phyloP scores from a whole-genome alignment of 2,888 invertebrate genomes.

The Ichneumon xanthorius region DNA sequence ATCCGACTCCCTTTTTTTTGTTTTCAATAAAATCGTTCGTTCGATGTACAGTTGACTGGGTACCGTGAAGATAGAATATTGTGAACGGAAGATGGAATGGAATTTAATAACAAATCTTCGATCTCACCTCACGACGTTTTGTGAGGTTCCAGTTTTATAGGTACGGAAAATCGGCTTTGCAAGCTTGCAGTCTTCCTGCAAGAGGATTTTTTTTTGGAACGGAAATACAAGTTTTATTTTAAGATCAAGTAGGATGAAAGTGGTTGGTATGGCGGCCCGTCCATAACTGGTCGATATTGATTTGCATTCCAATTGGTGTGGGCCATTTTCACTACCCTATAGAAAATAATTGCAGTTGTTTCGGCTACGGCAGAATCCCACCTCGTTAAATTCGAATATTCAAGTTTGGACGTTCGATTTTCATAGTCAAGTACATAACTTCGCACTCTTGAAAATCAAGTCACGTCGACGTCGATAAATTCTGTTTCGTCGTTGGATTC shows the following conservation, averaged over 20 bases:
- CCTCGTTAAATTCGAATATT: neutral
- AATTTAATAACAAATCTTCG: neutral
- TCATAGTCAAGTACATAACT: neutral
- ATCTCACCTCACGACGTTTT: neutral
- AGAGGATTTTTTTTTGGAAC: neutral
- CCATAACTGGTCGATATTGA: neutral
- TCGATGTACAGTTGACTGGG: neutral
- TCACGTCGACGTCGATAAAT: conserved; percentile 7
- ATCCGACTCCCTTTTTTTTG: conserved; percentile 21
- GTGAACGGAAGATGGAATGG: neutral
- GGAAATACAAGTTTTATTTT: neutral
- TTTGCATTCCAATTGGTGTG: neutral
- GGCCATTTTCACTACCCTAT: neutral
- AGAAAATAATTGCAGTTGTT: neutral
- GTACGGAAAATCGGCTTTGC: neutral
- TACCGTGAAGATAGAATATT: neutral
- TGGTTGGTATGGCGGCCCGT: too few relatives aligned
- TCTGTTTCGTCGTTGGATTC: neutral
- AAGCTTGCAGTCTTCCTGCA: neutral
- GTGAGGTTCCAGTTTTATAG: neutral
- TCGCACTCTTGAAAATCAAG: neutral
- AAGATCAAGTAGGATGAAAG: too few relatives aligned
- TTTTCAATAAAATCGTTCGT: conserved; percentile 11
- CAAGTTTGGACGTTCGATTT: neutral
- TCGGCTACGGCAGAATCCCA: too few relatives aligned